phyloP scores from a whole-genome alignment of 2,113 vertebrate genomes.

The Phodopus roborovskii region DNA sequence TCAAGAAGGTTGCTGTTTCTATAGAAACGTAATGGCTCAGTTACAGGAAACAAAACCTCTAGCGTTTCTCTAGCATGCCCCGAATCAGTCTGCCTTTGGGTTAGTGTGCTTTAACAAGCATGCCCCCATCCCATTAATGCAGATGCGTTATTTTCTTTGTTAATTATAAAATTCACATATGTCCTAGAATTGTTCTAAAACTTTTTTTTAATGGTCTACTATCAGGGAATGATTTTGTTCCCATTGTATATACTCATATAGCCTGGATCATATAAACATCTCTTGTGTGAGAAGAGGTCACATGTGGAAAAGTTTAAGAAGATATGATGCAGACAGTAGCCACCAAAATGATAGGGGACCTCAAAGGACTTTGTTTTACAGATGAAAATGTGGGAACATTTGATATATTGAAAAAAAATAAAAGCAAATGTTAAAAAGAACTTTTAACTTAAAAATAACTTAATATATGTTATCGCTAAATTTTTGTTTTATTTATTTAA shows the following conservation, averaged over 20 bases:
- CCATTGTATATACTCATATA: too few relatives aligned
- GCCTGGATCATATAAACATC: background rate
- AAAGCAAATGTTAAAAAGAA: background rate
- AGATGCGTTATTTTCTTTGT: background rate
- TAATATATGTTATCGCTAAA: background rate
- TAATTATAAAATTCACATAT: background rate
- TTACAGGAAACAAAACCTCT: background rate
- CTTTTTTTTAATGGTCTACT: background rate
- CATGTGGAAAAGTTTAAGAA: background rate
- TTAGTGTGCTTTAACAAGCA: background rate
- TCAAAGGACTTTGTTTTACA: background rate
- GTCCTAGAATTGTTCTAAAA: background rate
- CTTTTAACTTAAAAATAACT: conserved; percentile 37
- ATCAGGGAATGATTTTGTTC: too few relatives aligned
- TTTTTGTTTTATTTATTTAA: conserved; percentile 27
- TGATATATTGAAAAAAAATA: background rate
- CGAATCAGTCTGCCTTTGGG: background rate
- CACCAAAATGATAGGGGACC: background rate
- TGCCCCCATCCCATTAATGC: background rate
- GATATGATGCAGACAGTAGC: background rate
- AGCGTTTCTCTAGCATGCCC: background rate
- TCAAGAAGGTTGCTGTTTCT: background rate
- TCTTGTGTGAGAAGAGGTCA: background rate
- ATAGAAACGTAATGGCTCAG: background rate
- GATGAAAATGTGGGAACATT: background rate